Percentiles rank a stretch among this genome's conserved stretches.
Conservation (phyloP, 2,113 vertebrate genomes). For the Stictonetta naevosa region DNA sequence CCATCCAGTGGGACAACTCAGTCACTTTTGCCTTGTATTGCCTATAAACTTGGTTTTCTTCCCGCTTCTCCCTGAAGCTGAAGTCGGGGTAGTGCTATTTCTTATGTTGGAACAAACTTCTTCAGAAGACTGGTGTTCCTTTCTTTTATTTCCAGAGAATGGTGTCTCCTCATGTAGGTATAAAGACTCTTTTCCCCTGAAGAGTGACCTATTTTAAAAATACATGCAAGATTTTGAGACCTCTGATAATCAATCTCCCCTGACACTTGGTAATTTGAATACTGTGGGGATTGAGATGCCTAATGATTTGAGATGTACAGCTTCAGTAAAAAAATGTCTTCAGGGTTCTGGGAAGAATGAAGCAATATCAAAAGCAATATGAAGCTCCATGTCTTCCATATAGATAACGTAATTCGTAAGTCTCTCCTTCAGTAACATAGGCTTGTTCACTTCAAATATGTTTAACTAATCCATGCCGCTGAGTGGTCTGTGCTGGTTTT, state of each 20-base stretch:
- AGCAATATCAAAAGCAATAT: not conserved
- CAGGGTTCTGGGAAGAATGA: not conserved
- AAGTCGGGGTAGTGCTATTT: not conserved
- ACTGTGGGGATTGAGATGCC: not conserved
- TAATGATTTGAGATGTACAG: not conserved
- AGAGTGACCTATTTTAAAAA: not conserved
- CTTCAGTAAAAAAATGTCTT: not conserved
- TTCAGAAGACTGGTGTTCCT: not conserved
- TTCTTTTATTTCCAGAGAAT: not conserved
- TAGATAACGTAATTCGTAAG: not conserved
- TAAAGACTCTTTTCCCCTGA: not conserved
- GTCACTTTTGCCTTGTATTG: accelerated
- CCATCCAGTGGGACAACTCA: not conserved
- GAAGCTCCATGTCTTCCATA: not conserved
- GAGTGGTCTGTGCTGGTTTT: not conserved
- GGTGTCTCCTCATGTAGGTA: not conserved
- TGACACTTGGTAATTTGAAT: not conserved
- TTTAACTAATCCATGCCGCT: accelerated
- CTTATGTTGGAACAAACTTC: not conserved
- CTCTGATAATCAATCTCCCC: not conserved
- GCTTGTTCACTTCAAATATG: not conserved
- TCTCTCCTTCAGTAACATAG: not conserved
- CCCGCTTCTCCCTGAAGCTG: not conserved
- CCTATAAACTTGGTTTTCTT: not conserved
- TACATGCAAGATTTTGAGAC: not conserved